These are phyloP conservation scores for Gallinago undulata DNA, from an alignment of 2,113 vertebrate genomes.

Conservation along the genomic window DNA sequence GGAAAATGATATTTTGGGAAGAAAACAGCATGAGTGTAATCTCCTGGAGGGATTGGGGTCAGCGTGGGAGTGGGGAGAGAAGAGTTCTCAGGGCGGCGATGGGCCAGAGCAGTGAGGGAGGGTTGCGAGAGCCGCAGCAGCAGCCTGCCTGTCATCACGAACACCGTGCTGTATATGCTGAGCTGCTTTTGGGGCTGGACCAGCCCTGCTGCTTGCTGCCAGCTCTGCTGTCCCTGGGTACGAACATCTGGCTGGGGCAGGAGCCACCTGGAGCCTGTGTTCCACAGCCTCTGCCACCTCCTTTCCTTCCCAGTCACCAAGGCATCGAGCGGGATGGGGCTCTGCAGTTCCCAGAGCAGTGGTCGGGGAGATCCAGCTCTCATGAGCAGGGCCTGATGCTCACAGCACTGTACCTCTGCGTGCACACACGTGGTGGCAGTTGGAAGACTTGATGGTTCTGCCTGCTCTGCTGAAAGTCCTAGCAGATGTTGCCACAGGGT, in stretches of 20 bases:
- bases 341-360: fast-evolving
- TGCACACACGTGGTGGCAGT: fast-evolving
- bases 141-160: background rate
- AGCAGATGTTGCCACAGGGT: background rate
- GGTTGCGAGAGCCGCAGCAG: background rate
- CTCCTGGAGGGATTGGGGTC: background rate
- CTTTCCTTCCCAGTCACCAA: background rate
- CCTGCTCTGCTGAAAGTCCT: background rate
- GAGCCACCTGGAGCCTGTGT: background rate
- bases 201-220: fast-evolving
- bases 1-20: background rate
- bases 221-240: background rate
- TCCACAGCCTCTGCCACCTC: background rate
- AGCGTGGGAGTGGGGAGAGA: background rate
- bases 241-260: background rate
- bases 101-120: background rate
- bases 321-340: fast-evolving
- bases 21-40: background rate
- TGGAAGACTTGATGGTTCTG: background rate
- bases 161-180: fast-evolving
- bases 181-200: background rate
- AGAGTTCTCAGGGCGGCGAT: background rate
- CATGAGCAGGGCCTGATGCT: background rate
- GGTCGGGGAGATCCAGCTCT: background rate
- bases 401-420: background rate